Percentiles rank a stretch among this genome's conserved stretches.
Conservation (phyloP, 2,888 invertebrate species). For the Brachyptera risi region DNA sequence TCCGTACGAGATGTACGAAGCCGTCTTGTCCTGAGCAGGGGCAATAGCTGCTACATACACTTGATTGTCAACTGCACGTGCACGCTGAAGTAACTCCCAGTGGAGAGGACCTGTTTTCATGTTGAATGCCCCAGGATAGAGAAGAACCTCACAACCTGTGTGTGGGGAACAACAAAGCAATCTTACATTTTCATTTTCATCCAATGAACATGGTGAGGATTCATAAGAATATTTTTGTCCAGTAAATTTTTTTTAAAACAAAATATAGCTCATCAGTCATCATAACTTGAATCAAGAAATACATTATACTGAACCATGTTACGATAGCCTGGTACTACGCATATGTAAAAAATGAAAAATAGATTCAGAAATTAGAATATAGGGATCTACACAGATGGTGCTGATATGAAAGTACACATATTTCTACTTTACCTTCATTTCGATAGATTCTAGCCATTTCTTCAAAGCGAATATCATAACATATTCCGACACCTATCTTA, state of each 20-base stretch:
- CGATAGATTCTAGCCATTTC: slow-evolving; percentile 66
- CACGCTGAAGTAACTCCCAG: slow-evolving; percentile 81
- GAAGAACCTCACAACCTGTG: slow-evolving; percentile 73
- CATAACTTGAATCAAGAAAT: too few relatives aligned
- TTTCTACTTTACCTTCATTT: slow-evolving; percentile 38
- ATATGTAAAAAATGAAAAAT: too few relatives aligned
- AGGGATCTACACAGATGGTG: too few relatives aligned
- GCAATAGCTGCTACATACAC: slow-evolving; percentile 80
- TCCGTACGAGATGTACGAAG: slow-evolving; percentile 84
- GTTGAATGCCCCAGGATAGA: slow-evolving; percentile 95
- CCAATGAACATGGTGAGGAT: too few relatives aligned
- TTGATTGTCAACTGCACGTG: slow-evolving; percentile 85
- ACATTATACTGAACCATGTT: too few relatives aligned
- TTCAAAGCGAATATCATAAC: slow-evolving; percentile 90
- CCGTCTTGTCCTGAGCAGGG: slow-evolving; percentile 68
- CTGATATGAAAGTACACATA: too few relatives aligned
- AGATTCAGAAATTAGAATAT: too few relatives aligned
- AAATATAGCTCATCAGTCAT: not conserved
- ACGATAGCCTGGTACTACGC: too few relatives aligned
- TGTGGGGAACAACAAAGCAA: slow-evolving; percentile 10
- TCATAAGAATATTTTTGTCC: not conserved
- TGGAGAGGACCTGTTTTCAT: slow-evolving; percentile 94
- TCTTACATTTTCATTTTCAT: not conserved
- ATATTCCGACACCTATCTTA: slow-evolving; percentile 87
- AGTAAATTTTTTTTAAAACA: not conserved